A percentile compares a stretch with the other conserved stretches of the same genome.
These are phyloP conservation scores for Euwallacea similis DNA, from an alignment of 1,140 invertebrate species.

Conservation along the genomic window DNA sequence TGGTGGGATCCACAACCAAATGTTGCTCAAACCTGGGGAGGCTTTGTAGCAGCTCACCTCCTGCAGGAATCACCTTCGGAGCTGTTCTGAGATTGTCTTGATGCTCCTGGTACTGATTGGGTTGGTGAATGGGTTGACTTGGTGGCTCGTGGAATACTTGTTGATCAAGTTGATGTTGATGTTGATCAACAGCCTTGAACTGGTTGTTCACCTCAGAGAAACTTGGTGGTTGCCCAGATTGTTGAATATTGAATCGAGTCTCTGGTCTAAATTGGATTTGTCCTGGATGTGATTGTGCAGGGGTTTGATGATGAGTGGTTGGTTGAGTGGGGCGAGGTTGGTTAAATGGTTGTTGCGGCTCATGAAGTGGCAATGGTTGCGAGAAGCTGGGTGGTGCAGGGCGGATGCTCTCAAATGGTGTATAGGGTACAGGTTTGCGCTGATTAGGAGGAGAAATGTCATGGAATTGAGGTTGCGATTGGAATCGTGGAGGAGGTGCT, in stretches of 20 bases:
- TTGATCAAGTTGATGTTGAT: conserved; percentile 28
- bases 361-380: conserved; percentile 14
- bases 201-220: conserved; percentile 25
- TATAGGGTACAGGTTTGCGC: conserved; percentile 52
- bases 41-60: conserved; percentile 70
- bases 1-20: conserved; percentile 58
- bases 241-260: conserved; percentile 53
- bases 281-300: conserved; percentile 50
- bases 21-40: conserved; percentile 77
- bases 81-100: conserved; percentile 43
- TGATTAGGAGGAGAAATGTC: conserved; percentile 44
- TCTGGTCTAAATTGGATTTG: conserved; percentile 52
- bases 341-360: conserved; percentile 50
- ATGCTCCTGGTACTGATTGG: conserved; percentile 41
- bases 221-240: conserved; percentile 38
- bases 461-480: conserved; percentile 32
- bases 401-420: conserved; percentile 45
- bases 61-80: conserved; percentile 57
- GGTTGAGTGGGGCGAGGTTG: conserved; percentile 47
- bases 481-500: conserved; percentile 39
- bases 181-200: conserved; percentile 13
- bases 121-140: conserved; percentile 36
- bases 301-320: conserved; percentile 53
- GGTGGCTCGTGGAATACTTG: conserved; percentile 25
- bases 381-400: conserved; percentile 33